Conservation (phyloP, 2,113 vertebrate species). For the Fregata magnificens region DNA sequence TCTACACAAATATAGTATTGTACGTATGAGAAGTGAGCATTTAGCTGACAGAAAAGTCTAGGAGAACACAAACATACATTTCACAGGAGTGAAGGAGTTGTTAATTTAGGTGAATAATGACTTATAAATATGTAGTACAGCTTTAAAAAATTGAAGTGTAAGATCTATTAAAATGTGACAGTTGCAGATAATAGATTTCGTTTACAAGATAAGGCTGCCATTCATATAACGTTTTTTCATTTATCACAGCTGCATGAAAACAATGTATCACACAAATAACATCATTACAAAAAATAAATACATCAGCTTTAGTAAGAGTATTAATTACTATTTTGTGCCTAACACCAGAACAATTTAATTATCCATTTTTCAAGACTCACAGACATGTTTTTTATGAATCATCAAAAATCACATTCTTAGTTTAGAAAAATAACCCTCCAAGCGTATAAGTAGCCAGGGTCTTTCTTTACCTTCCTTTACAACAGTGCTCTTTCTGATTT, state of each 20-base stretch:
- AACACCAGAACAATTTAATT: slow-evolving; percentile 10
- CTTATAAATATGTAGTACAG: background rate
- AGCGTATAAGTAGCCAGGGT: background rate
- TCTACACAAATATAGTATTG: slow-evolving; percentile 12
- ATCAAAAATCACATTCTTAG: background rate
- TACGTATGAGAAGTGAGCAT: background rate
- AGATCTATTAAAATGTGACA: background rate
- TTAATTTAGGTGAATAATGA: slow-evolving; percentile 29
- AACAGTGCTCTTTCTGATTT: background rate
- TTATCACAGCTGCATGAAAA: background rate
- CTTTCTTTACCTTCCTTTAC: slow-evolving; percentile 2
- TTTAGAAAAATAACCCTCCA: background rate
- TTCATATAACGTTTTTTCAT: background rate
- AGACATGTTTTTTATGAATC: background rate
- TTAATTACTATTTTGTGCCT: slow-evolving; percentile 43
- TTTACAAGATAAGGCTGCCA: background rate
- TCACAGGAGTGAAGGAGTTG: background rate
- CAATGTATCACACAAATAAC: background rate
- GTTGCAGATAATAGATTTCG: background rate
- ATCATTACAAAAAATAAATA: background rate
- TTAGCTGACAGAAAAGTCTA: slow-evolving; percentile 13
- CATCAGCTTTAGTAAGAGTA: background rate
- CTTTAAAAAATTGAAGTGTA: background rate
- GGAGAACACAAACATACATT: background rate
- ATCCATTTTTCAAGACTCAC: background rate